Evolutionary conservation across 2,113 vertebrate species (phyloP).

Genomic region (Benitochromis conjunctus): DNA sequence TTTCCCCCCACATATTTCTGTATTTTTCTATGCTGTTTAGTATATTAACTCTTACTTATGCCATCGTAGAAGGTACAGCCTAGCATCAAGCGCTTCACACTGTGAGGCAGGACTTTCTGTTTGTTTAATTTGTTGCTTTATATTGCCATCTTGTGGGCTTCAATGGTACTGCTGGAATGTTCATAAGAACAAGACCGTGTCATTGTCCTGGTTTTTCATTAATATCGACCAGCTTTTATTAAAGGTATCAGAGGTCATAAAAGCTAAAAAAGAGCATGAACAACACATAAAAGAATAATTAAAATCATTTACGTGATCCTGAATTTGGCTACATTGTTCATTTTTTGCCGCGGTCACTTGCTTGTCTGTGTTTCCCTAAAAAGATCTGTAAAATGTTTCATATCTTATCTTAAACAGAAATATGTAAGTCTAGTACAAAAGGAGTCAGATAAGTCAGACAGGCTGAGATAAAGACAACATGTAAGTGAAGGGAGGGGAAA

Average conservation of each 20-base stretch:
- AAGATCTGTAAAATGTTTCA: background rate
- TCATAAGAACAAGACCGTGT: background rate
- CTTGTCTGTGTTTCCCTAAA: background rate
- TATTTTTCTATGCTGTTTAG: background rate
- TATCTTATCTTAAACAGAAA: background rate
- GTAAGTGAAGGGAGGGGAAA: background rate
- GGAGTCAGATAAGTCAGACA: background rate
- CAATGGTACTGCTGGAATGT: background rate
- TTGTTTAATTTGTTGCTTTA: constrained; percentile 3
- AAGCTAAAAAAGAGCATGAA: background rate
- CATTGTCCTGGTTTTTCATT: background rate
- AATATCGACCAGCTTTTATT: background rate
- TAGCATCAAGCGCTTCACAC: background rate
- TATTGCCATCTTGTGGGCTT: constrained; percentile 56
- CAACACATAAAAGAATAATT: background rate
- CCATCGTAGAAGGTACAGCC: background rate
- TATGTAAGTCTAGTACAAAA: background rate
- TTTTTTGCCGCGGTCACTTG: background rate
- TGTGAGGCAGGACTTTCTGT: background rate
- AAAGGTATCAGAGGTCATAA: background rate
- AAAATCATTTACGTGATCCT: fast-evolving
- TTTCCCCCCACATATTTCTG: fast-evolving
- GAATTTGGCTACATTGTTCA: background rate
- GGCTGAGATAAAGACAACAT: background rate
- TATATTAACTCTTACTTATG: background rate